Base-by-base conservation (phyloP, 2,888 invertebrate genomes). In the Drosophila cognata region DNA sequence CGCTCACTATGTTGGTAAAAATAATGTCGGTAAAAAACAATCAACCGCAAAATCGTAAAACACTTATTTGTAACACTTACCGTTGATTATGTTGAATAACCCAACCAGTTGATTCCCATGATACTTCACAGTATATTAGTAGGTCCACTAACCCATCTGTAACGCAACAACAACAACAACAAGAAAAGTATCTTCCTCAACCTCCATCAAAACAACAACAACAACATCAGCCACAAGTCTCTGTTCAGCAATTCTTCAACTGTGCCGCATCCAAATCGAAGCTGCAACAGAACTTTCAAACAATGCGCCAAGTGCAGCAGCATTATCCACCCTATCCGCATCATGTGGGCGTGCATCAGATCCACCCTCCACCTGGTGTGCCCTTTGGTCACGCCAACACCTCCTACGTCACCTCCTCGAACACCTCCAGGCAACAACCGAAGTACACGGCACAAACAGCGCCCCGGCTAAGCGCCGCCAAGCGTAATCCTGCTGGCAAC, bases 291-390 rank as follows among this genome's bases (percentile, higher is more conserved):
- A 93, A 93, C 73, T 93, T 92, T 77, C 92, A 93, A 77, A 91
- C 92, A 8, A 93, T 93, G 90, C 93, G 93, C 25, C 92, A 93
- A 75, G 92, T 93, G 61, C 93, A 93, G 64, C 92, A 92, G 67
- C 92, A 93, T 55, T 93, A 93, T 91, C 93, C 93, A 61, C 93
- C 93, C 57, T 93, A 93, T 91, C 93, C 93, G 1, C 91, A 92
- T 73, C 93, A 93, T 71, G 92, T 93, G 77, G 93, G 93, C 65
- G 91, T 92, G 4, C 93, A 93, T 73, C 91, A 89, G 74, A 93
- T 87, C 52, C 92, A 92, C 74, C 93, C 90, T 35, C 92, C 90
- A 1, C 91, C 92, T 0, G 91, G 91, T 5, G 91, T 91, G 2
- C 91, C 91, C 25, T 91, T 91, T 51, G 82, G 84, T 56, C 62